Conservation (phyloP, 2,888 invertebrate species). For the Laothoe populi region DNA sequence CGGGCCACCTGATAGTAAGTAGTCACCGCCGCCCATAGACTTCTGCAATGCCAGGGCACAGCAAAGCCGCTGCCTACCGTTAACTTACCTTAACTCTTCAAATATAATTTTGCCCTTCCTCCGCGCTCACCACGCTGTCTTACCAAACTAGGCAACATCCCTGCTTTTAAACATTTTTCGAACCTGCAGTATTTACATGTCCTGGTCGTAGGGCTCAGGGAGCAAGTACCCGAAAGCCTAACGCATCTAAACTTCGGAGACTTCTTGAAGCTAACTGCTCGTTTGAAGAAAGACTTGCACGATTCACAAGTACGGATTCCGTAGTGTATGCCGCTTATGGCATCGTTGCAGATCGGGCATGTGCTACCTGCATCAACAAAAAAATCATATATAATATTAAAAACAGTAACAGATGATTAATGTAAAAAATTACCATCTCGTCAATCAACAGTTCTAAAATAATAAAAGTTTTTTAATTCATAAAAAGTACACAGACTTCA, state of each 20-base stretch:
- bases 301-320: slow-evolving; percentile 58
- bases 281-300: slow-evolving; percentile 61
- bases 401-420: neutral
- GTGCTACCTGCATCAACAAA: slow-evolving; percentile 18
- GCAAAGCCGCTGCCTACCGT: too few species aligned
- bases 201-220: slow-evolving; percentile 32
- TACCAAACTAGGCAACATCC: slow-evolving; percentile 21
- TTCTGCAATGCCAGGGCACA: too few species aligned
- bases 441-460: too few species aligned
- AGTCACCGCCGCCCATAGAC: too few species aligned
- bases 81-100: neutral
- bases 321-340: slow-evolving; percentile 54
- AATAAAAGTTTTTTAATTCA: too few species aligned
- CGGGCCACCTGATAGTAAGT: too few species aligned
- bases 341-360: slow-evolving; percentile 54
- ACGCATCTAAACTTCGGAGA: slow-evolving; percentile 36
- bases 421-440: too few species aligned
- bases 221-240: slow-evolving; percentile 32
- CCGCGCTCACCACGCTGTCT: neutral
- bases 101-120: slow-evolving; percentile 2
- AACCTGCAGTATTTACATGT: slow-evolving; percentile 39
- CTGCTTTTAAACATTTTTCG: slow-evolving; percentile 22
- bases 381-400: neutral
- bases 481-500: too few species aligned
- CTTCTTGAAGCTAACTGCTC: slow-evolving; percentile 42